Evolutionary conservation across 2,797 vertebrate species (phyloP), one percentile per base, ranked within the genome.

Genomic region (Squalus acanthias): DNA sequence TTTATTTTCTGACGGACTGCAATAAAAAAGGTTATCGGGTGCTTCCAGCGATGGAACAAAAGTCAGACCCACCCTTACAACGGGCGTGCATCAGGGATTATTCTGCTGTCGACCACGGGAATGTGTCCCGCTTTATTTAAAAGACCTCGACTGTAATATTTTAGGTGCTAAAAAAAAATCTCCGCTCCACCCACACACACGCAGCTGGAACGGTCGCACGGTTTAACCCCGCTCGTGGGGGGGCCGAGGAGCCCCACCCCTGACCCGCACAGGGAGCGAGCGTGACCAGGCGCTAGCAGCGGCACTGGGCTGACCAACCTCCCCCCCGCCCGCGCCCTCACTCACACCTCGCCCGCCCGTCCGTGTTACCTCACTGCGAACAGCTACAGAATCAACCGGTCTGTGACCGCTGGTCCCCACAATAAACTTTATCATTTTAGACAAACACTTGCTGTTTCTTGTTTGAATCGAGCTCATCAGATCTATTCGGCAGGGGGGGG

Each of bases 211-310:
- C 4, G 96, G 94, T 57, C 24, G 88, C 24, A 96, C 89, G 87
- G 22, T 85, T 39, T 79, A 60, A 96, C 93, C 91, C 87, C 82
- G 96, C 85, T 96, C 79, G 82, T 96, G 95, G 74, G 93, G 96
- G 63, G 93, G 91, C 69, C 91, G 60, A 96, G 67, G 91, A 76
- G 57, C 93, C 96, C 87, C 93, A 96, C 87, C 85, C 87, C 96
- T 96, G 96, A 96, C 92, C 96, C 96, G 57, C 57, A 60, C 2
- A 60, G 57, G 63, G 63, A 63, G 57, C 7, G 57, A 57, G 57
- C 39, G 39, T 39, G 39, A 39, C 39, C 39, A 39, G 39, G 39
- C 39, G 39, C 39, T 39, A 39, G 39, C 39, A 39, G 39, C 39
- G 39, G 39, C 39, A 39, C 39, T 39, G 39, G 39, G 39, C 39